phyloP scores from a whole-genome alignment of 2,888 invertebrate species.

The Trachelus stipa region DNA sequence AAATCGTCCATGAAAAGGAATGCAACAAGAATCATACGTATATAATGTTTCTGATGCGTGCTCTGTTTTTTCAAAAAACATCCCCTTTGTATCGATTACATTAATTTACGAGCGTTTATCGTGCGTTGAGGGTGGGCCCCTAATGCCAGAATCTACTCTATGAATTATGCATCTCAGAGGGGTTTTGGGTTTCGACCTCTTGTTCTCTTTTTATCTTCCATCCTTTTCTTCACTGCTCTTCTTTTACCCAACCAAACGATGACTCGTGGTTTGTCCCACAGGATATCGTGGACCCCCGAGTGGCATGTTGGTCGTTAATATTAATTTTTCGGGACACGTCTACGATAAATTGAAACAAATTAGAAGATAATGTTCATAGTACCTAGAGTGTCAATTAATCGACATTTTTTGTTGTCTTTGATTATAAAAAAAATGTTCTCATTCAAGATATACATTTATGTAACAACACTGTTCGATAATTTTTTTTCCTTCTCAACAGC shows the following conservation, averaged over 20 bases:
- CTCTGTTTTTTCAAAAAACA: background rate
- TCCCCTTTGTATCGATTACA: conserved; percentile 29
- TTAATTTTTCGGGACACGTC: conserved; percentile 18
- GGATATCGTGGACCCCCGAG: background rate
- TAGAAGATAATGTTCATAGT: background rate
- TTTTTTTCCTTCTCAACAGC: background rate
- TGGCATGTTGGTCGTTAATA: conserved; percentile 19
- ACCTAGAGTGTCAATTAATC: conserved; percentile 2
- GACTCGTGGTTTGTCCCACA: conserved; percentile 5
- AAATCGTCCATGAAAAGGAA: background rate
- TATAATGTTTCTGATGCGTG: background rate
- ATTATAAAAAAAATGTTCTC: background rate
- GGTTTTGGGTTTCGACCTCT: conserved; percentile 33
- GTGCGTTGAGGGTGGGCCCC: conserved; percentile 31
- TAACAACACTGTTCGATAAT: background rate
- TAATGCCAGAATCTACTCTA: conserved; percentile 27
- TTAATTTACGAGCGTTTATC: conserved; percentile 47
- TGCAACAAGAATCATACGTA: background rate
- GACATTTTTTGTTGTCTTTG: background rate
- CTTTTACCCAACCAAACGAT: background rate
- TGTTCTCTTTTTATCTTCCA: conserved; percentile 17
- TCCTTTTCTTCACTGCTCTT: conserved; percentile 13
- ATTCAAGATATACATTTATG: background rate
- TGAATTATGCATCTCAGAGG: conserved; percentile 50
- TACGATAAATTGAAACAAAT: conserved; percentile 32